These are phyloP conservation scores for Amblyjoppa proteus DNA, from an alignment of 2,888 invertebrate species.

Conservation along the genomic window DNA sequence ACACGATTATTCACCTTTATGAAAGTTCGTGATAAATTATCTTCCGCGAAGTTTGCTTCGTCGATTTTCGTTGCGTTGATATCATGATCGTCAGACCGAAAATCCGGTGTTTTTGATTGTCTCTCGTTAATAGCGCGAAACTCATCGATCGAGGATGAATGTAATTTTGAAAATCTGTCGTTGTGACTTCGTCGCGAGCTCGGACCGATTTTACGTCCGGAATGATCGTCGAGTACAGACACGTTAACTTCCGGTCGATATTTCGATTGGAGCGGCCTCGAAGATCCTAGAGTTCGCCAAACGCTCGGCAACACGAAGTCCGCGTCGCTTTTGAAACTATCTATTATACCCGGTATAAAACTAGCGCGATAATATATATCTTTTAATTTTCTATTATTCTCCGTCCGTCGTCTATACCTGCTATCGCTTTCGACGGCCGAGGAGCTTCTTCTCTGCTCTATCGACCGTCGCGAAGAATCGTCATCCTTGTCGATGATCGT, in stretches of 20 bases:
- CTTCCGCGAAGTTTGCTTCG: not conserved
- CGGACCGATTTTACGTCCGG: not conserved
- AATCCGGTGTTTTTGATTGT: constrained; percentile 4
- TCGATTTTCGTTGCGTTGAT: not conserved
- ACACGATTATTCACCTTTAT: constrained; percentile 61
- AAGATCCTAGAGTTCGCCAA: constrained; percentile 38
- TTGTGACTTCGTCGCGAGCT: constrained; percentile 45
- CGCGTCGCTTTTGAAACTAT: constrained; percentile 60
- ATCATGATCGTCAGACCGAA: constrained; percentile 45
- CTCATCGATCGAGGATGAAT: constrained; percentile 15
- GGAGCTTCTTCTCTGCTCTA: constrained; percentile 67
- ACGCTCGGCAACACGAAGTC: constrained; percentile 49
- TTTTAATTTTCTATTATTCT: constrained; percentile 75
- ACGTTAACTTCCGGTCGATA: not conserved
- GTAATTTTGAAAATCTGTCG: constrained; percentile 40
- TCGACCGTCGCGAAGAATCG: constrained; percentile 63
- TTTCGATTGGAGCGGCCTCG: constrained; percentile 31
- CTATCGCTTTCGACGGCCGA: constrained; percentile 77
- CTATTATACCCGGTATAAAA: constrained; percentile 65
- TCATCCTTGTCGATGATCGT: constrained; percentile 61
- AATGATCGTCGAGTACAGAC: not conserved
- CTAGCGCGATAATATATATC: constrained; percentile 70
- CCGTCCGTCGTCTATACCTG: constrained; percentile 82
- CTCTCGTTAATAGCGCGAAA: not conserved
- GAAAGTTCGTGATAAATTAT: constrained; percentile 25